A percentile compares a stretch with the other conserved stretches of the same genome.
phyloP scores from a whole-genome alignment of 2,888 invertebrate species.

The Lochmaea crataegi region DNA sequence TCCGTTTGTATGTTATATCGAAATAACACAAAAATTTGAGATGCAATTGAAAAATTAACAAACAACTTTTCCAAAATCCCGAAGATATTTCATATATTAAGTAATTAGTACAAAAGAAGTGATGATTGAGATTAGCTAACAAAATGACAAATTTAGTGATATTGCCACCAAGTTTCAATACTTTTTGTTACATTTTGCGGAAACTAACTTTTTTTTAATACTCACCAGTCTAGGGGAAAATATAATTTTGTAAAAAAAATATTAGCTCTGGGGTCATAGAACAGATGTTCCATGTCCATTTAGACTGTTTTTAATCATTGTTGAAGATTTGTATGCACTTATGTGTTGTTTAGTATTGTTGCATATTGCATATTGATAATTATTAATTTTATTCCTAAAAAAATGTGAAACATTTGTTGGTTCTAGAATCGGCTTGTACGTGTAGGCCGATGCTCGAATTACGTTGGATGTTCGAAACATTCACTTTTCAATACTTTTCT shows the following conservation, averaged over 20 bases:
- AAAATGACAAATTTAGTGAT: no score
- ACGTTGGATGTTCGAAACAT: constrained; percentile 39
- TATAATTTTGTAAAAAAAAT: constrained; percentile 9
- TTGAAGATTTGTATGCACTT: constrained; percentile 46
- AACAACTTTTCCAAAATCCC: no score
- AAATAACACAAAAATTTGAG: no score
- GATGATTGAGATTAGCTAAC: no score
- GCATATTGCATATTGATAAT: constrained; percentile 44
- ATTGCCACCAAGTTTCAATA: no score
- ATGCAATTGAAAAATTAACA: no score
- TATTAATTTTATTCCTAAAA: background rate
- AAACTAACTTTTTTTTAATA: background rate
- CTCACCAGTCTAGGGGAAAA: background rate
- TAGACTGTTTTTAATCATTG: constrained; percentile 40
- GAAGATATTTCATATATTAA: no score
- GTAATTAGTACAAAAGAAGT: no score
- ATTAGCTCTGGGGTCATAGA: constrained; percentile 16
- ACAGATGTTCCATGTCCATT: constrained; percentile 9
- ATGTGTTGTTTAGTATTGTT: constrained; percentile 46
- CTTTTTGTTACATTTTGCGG: background rate
- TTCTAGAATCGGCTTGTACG: constrained; percentile 4
- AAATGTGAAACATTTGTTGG: constrained; percentile 1
- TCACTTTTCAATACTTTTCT: constrained; percentile 23
- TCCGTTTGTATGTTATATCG: no score
- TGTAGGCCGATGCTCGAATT: constrained; percentile 18